Evolutionary conservation across 2,888 invertebrate genomes (phyloP).

Genomic region (Acleris emargana): DNA sequence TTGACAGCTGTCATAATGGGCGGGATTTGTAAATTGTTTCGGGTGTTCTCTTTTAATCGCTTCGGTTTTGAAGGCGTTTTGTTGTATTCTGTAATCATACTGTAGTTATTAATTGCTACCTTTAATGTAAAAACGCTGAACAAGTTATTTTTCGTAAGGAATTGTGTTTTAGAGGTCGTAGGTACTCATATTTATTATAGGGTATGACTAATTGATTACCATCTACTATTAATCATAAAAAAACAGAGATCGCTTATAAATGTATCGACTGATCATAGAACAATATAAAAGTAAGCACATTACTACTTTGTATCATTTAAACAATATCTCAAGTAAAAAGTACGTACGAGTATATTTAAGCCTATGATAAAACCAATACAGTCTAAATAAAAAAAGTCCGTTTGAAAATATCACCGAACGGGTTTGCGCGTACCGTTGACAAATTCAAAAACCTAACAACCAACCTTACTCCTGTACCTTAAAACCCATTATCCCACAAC

Average conservation of each 20-base stretch:
- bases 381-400: constrained; percentile 8
- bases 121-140: too few relatives aligned
- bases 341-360: not conserved
- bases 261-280: too few relatives aligned
- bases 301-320: too few relatives aligned
- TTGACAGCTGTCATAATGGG: constrained; percentile 77
- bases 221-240: too few relatives aligned
- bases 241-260: too few relatives aligned
- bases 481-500: constrained; percentile 10
- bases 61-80: constrained; percentile 25
- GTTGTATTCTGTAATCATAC: constrained; percentile 14
- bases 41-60: constrained; percentile 23
- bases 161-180: too few relatives aligned
- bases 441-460: constrained; percentile 25
- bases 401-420: constrained; percentile 41
- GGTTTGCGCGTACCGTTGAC: constrained; percentile 48
- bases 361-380: constrained; percentile 9
- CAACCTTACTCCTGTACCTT: constrained; percentile 8
- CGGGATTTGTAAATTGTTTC: constrained; percentile 59
- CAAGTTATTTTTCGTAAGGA: too few relatives aligned
- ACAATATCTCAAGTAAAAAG: too few relatives aligned
- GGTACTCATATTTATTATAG: too few relatives aligned
- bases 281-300: too few relatives aligned
- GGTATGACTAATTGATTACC: too few relatives aligned
- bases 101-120: not conserved